Conservation (phyloP, 2,113 vertebrate genomes). For the Limnothrissa miodon region DNA sequence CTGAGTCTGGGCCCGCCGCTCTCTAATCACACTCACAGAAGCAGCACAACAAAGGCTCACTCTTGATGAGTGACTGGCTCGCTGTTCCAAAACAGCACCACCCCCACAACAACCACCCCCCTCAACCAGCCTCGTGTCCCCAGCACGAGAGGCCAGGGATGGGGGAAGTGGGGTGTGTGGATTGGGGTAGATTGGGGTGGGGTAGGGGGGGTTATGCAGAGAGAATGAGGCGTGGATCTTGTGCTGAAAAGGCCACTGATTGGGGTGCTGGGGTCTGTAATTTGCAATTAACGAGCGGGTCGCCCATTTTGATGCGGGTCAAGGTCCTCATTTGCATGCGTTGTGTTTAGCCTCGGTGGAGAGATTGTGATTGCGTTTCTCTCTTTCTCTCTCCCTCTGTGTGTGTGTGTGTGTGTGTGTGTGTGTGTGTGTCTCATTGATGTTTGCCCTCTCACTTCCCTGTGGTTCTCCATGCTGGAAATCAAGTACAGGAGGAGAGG, state of each 20-base stretch:
- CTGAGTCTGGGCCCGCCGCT: not conserved
- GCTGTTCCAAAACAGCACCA: not conserved
- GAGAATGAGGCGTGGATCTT: constrained; percentile 73
- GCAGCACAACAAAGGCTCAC: not conserved
- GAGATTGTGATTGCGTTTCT: constrained; percentile 9
- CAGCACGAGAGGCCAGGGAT: not conserved
- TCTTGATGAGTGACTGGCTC: constrained; percentile 8
- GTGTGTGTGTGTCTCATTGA: not conserved
- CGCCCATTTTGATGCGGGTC: constrained; percentile 77
- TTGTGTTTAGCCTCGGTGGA: constrained; percentile 55
- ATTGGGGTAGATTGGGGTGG: not conserved
- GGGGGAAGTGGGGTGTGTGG: not conserved
- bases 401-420: not conserved
- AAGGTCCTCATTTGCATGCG: constrained; percentile 74
- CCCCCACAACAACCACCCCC: not conserved
- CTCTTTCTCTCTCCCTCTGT: not conserved
- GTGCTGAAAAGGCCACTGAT: constrained; percentile 72
- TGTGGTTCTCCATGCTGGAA: not conserved
- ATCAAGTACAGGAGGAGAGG: not conserved
- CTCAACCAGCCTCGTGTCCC: not conserved
- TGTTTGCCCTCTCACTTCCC: constrained; percentile 4
- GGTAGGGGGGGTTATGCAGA: constrained; percentile 12
- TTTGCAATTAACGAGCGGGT: constrained; percentile 78
- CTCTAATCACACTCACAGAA: not conserved
- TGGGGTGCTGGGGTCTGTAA: constrained; percentile 77